A percentile compares a stretch with the other conserved stretches of the same genome.
phyloP scores from a whole-genome alignment of 2,888 invertebrate genomes.

The Cerceris rybyensis region DNA sequence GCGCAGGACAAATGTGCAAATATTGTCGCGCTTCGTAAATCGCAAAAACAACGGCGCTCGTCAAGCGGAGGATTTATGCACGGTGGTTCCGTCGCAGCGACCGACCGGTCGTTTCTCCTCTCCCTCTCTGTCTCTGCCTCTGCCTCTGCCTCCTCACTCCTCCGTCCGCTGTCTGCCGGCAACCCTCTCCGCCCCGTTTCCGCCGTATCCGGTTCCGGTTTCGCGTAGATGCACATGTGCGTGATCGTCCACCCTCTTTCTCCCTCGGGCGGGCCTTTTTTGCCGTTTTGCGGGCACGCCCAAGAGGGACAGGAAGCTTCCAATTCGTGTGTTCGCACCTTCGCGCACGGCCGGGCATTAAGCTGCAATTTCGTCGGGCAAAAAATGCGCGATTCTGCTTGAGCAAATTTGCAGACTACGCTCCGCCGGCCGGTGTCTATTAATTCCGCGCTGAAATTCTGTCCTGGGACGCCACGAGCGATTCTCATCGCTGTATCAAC shows the following conservation, averaged over 20 bases:
- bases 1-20: constrained; percentile 65
- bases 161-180: constrained; percentile 8
- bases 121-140: constrained; percentile 5
- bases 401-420: constrained; percentile 39
- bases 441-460: constrained; percentile 37
- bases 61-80: constrained; percentile 69
- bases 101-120: constrained; percentile 32
- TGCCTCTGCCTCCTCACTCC: constrained; percentile 13
- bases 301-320: constrained; percentile 37
- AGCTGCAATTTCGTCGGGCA: constrained; percentile 38
- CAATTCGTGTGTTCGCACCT: constrained; percentile 46
- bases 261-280: not conserved
- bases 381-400: constrained; percentile 41
- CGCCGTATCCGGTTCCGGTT: constrained; percentile 61
- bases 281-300: constrained; percentile 23
- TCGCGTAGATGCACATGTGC: constrained; percentile 61
- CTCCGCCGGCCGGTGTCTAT: constrained; percentile 24
- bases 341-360: constrained; percentile 39
- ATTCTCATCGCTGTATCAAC: not conserved
- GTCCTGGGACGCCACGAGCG: not conserved
- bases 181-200: constrained; percentile 48
- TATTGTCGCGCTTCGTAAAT: constrained; percentile 69
- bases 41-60: constrained; percentile 71
- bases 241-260: constrained; percentile 19
- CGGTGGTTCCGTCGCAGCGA: constrained; percentile 63